Conservation (phyloP, 2,797 vertebrate genomes). For the Peromyscus attwateri region DNA sequence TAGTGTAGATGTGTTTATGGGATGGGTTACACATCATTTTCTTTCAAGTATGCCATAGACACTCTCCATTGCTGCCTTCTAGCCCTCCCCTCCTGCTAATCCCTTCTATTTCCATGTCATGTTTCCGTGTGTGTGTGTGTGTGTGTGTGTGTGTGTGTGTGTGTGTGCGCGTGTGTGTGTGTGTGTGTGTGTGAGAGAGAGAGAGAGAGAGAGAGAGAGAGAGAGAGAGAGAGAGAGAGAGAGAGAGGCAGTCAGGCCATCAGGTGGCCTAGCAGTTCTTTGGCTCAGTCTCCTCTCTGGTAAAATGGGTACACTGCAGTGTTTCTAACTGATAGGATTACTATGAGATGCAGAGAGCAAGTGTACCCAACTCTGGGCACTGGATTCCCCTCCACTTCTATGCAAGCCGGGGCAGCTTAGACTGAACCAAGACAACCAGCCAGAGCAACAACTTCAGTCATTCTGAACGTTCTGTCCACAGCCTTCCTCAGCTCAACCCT, state of each 20-base stretch:
- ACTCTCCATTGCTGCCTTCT: background rate
- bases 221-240: background rate
- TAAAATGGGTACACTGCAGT: too few relatives aligned
- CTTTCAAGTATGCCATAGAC: background rate
- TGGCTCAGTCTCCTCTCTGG: background rate
- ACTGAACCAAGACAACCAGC: background rate
- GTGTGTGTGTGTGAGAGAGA: background rate
- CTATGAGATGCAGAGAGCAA: fast-evolving
- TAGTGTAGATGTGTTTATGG: background rate
- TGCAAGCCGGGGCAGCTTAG: background rate
- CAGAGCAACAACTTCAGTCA: background rate
- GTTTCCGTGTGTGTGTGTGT: too few relatives aligned
- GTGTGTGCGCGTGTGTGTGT: background rate
- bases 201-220: background rate
- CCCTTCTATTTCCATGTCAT: background rate
- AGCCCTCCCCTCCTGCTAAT: background rate
- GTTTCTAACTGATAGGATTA: background rate
- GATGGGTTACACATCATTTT: background rate
- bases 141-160: too few relatives aligned
- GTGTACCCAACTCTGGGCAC: fast-evolving
- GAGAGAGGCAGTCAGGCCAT: background rate
- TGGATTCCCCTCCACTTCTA: background rate
- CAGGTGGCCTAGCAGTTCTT: background rate
- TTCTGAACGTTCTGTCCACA: too few relatives aligned
- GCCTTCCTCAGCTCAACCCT: background rate